A percentile compares a stretch with the other conserved stretches of the same genome.
Conservation (phyloP, 1,140 invertebrate species). For the Hermetia illucens region DNA sequence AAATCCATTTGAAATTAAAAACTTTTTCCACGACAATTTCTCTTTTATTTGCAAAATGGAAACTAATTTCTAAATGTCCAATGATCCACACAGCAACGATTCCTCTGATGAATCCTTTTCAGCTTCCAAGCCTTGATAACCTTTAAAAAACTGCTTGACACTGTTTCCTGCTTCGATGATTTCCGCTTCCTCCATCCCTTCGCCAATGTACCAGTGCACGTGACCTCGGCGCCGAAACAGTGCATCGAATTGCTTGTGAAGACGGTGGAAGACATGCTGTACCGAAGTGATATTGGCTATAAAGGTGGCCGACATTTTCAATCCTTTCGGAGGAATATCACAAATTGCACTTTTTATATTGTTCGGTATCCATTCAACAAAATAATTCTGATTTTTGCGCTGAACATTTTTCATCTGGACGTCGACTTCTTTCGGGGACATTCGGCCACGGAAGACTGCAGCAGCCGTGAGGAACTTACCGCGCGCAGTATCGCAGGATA, state of each 20-base stretch:
- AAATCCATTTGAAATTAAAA: slow-evolving; percentile 51
- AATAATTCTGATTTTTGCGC: slow-evolving; percentile 58
- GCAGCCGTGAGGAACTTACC: slow-evolving; percentile 45
- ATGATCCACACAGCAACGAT: too few species aligned
- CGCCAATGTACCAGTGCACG: slow-evolving; percentile 60
- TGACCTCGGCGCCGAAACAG: slow-evolving; percentile 83
- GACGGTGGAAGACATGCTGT: slow-evolving; percentile 54
- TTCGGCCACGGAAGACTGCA: slow-evolving; percentile 58
- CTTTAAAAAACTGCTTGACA: slow-evolving; percentile 63
- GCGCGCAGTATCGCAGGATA: slow-evolving; percentile 50
- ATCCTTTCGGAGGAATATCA: slow-evolving; percentile 49
- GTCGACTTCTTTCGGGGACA: slow-evolving; percentile 45
- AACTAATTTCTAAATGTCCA: too few species aligned
- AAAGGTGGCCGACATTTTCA: slow-evolving; percentile 56
- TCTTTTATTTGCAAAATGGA: too few species aligned
- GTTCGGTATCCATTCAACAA: slow-evolving; percentile 68
- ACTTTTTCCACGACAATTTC: too few species aligned
- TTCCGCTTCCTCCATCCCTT: slow-evolving; percentile 68
- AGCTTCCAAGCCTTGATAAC: too few species aligned
- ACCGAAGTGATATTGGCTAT: slow-evolving; percentile 47
- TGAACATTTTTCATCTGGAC: slow-evolving; percentile 56
- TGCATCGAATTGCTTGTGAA: slow-evolving; percentile 51
- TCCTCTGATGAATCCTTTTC: too few species aligned
- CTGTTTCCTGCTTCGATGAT: slow-evolving; percentile 60
- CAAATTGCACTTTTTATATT: slow-evolving; percentile 61